phyloP scores from a whole-genome alignment of 64 coral and sea anemone species.

The Catalaphyllia jardinei region DNA sequence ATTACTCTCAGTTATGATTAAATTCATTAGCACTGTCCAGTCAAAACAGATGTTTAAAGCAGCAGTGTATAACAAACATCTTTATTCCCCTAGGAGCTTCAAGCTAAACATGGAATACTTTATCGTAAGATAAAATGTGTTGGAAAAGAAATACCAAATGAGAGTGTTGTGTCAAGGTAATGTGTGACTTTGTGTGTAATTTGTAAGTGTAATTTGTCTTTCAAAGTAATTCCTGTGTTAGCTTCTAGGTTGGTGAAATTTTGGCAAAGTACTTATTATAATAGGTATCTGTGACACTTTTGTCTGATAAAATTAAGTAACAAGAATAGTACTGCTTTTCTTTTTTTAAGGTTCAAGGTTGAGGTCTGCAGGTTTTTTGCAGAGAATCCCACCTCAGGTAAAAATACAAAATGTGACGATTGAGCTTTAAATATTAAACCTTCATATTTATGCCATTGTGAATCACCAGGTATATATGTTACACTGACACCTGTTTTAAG shows the following conservation, averaged over 20 bases:
- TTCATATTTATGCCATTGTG: too few species aligned
- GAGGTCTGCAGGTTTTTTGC: conserved; percentile 5
- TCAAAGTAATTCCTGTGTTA: too few species aligned
- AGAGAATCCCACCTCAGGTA: neutral
- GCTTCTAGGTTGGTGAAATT: too few species aligned
- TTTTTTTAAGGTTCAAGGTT: conserved; percentile 13
- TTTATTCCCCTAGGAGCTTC: conserved; percentile 30
- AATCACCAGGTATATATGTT: too few species aligned
- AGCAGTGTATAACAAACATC: neutral
- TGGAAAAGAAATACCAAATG: conserved; percentile 74
- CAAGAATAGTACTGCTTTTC: neutral
- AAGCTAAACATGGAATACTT: conserved; percentile 7
- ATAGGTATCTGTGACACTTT: too few species aligned
- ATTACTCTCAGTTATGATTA: too few species aligned
- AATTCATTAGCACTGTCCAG: neutral
- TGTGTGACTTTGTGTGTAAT: neutral
- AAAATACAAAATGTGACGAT: neutral
- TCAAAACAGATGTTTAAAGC: neutral
- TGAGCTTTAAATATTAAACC: too few species aligned
- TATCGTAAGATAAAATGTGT: conserved; percentile 63
- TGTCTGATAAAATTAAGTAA: too few species aligned
- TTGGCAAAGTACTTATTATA: too few species aligned
- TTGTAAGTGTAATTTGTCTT: too few species aligned
- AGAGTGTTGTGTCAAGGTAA: conserved; percentile 62
- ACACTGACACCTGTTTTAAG: too few species aligned